Percentiles rank a stretch among this genome's conserved stretches.
phyloP scores from a whole-genome alignment of 35 echinoderm and acorn worm genomes.

The Eucidaris tribuloides region DNA sequence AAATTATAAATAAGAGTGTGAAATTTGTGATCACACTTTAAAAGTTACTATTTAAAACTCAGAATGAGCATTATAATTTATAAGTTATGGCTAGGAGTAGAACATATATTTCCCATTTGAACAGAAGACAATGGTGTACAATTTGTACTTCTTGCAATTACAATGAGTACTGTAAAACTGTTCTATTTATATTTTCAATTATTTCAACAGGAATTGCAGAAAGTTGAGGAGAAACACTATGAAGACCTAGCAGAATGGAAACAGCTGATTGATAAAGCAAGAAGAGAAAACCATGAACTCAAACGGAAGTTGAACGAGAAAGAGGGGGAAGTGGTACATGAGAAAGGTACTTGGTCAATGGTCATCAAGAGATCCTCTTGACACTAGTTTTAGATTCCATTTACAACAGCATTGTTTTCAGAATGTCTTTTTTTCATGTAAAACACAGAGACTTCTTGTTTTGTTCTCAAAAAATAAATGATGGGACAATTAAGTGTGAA shows the following conservation, averaged over 20 bases:
- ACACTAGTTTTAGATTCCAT: background rate
- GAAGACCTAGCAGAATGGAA: conserved; percentile 35
- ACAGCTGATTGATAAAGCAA: background rate
- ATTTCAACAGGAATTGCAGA: conserved; percentile 4
- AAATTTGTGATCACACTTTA: too few relatives aligned
- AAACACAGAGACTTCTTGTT: background rate
- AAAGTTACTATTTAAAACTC: too few relatives aligned
- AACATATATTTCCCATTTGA: too few relatives aligned
- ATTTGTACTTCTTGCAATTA: background rate
- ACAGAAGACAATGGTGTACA: too few relatives aligned
- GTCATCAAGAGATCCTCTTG: too few relatives aligned
- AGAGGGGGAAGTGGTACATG: conserved; percentile 18
- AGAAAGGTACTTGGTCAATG: conserved; percentile 44
- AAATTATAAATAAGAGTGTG: too few relatives aligned
- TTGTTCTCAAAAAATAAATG: background rate
- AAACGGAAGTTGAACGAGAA: conserved; percentile 46
- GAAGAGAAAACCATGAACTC: conserved; percentile 22
- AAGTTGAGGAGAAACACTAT: conserved; percentile 15
- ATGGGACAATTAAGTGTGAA: background rate
- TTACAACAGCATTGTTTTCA: background rate
- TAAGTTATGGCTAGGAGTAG: too few relatives aligned
- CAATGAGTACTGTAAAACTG: background rate
- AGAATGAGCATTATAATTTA: too few relatives aligned
- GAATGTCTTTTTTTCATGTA: background rate
- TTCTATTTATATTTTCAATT: background rate